phyloP scores from a whole-genome alignment of 2,888 invertebrate genomes.

The Pollenia labialis region DNA sequence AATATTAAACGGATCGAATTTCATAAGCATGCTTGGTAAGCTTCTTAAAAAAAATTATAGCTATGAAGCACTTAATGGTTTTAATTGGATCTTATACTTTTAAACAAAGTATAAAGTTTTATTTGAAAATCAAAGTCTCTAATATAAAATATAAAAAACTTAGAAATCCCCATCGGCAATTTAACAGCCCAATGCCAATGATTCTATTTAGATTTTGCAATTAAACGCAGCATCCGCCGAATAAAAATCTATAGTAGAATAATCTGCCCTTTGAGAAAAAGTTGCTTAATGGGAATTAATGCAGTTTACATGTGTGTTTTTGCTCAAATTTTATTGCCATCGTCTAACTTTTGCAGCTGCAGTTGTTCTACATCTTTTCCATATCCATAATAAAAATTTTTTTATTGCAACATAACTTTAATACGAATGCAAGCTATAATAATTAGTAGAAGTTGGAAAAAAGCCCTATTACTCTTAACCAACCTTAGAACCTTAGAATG shows the following conservation, averaged over 20 bases:
- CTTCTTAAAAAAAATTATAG: too few species aligned
- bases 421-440: conserved; percentile 12
- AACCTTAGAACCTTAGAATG: conserved; percentile 38
- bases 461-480: not conserved
- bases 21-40: too few species aligned
- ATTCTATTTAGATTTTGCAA: conserved; percentile 36
- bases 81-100: not conserved
- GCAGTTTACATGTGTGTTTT: not conserved
- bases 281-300: conserved; percentile 37
- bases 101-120: conserved; percentile 25
- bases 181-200: conserved; percentile 41
- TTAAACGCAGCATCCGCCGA: conserved; percentile 11
- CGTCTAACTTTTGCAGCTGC: conserved; percentile 56
- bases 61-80: too few species aligned
- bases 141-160: too few species aligned
- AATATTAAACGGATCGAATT: too few species aligned
- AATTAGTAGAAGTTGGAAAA: not conserved
- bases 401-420: conserved; percentile 35
- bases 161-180: not conserved
- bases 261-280: conserved; percentile 7
- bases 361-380: not conserved
- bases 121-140: not conserved
- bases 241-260: not conserved
- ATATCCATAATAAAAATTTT: conserved; percentile 44
- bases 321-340: not conserved